A percentile compares a stretch with the other conserved stretches of the same genome.
phyloP scores from a whole-genome alignment of 30 jellyfish, hydroid and myxozoan genomes.

The Chironex yamaguchii region DNA sequence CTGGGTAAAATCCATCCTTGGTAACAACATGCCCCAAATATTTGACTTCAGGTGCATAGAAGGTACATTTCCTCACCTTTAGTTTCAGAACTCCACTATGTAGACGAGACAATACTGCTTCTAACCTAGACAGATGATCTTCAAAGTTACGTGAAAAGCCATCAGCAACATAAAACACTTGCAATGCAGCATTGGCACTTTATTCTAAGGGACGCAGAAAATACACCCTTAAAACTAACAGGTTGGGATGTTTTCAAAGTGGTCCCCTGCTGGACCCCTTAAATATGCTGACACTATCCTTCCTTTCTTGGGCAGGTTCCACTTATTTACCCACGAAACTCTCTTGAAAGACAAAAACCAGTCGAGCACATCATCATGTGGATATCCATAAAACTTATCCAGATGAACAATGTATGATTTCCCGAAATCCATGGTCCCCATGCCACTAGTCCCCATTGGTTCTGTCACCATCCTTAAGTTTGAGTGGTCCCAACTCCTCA shows the following conservation, averaged over 20 bases:
- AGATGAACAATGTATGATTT: not conserved
- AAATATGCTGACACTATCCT: not conserved
- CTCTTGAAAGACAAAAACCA: constrained; percentile 6
- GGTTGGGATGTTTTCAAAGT: constrained; percentile 10
- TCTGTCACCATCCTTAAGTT: constrained; percentile 35
- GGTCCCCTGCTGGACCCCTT: not conserved
- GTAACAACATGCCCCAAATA: constrained; percentile 72
- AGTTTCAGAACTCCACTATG: constrained; percentile 36
- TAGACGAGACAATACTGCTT: constrained; percentile 23
- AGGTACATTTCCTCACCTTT: constrained; percentile 49
- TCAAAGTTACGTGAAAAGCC: constrained; percentile 64
- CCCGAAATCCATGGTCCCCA: too few relatives aligned
- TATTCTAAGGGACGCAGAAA: constrained; percentile 60
- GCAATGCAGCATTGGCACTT: constrained; percentile 62
- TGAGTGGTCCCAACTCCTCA: too few relatives aligned
- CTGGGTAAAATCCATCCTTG: constrained; percentile 44
- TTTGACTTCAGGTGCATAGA: constrained; percentile 34
- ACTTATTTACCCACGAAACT: not conserved
- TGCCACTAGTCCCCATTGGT: not conserved
- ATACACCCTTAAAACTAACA: constrained; percentile 42
- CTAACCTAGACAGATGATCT: constrained; percentile 15
- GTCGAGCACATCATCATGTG: too few relatives aligned
- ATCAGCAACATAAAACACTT: constrained; percentile 51
- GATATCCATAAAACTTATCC: constrained; percentile 7
- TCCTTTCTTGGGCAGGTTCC: not conserved